Base-by-base conservation (phyloP, 2,113 vertebrate species). In the Alexandromys fortis region DNA sequence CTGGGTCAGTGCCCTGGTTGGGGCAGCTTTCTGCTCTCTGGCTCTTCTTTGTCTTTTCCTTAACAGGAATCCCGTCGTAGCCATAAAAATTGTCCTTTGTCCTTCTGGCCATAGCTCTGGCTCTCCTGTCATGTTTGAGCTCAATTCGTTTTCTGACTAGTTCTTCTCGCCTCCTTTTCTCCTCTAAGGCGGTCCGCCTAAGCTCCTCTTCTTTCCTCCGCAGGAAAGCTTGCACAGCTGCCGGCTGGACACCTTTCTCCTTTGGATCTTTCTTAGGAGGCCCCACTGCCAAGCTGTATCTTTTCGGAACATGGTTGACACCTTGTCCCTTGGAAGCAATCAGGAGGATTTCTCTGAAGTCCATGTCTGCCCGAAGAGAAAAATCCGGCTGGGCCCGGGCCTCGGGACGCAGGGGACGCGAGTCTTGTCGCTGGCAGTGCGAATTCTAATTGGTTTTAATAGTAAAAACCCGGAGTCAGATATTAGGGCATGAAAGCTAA, bases 21-120 rank as follows among this genome's bases (percentile, higher is more conserved):
- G 94, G 95, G 92, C 94, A 73, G 75, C 91, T 97, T 16, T 98
- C 98, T 96, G 96, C 97, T 26, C 98, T 94, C 47, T 97, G 98
- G 85, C 98, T 99, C 97, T 99, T 99, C 98, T 99, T 99, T 75
- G 99, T 96, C 89, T 97, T 98, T 5, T 99, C 99, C 67, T 99
- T 98, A 78, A 99, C 2, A 28, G 99, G 99, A 97, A 99, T 42
- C 8, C 99, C 99, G 73, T 99, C 99, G 97, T 99, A 99, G 78
- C 99, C 99, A 93, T 98, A 98, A 97, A 99, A 99, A 97, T 99
- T 99, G 98, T 99, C 99, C 97, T 99, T 99, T 28, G 99, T 99
- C 96, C 99, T 99, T 45, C 99, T 99, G 7, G 99, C 99, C 99
- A 99, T 99, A 3, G 99, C 99, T 97, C 99, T 99, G 63, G 99